Evolutionary conservation across 2,113 vertebrate species (phyloP).

Genomic region (Chloropsis hardwickii): DNA sequence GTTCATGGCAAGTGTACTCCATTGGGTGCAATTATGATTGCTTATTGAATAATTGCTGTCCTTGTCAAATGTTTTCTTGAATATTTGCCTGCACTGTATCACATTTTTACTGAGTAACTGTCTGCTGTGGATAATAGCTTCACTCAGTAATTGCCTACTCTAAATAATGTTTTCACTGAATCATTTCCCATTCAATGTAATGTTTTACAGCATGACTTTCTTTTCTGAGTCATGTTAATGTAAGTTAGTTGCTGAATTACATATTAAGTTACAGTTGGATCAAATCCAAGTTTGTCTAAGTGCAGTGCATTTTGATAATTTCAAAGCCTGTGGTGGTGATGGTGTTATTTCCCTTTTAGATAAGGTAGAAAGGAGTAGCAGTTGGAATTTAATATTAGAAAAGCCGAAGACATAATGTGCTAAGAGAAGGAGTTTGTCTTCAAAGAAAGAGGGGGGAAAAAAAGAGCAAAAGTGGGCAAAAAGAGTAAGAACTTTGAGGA

Average conservation of each 20-base stretch:
- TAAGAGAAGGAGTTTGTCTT: not conserved
- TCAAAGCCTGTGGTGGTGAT: not conserved
- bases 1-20: slow-evolving; percentile 58
- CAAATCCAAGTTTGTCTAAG: not conserved
- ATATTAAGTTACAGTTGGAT: slow-evolving; percentile 27
- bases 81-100: slow-evolving; percentile 67
- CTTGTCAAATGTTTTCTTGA: slow-evolving; percentile 76
- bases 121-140: slow-evolving; percentile 73
- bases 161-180: slow-evolving; percentile 77
- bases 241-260: slow-evolving; percentile 64
- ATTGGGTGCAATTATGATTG: slow-evolving; percentile 75
- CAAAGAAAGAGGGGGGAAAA: not conserved
- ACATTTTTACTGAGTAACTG: slow-evolving; percentile 77
- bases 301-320: not conserved
- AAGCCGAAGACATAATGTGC: not conserved
- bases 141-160: slow-evolving; percentile 75
- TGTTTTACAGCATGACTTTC: slow-evolving; percentile 53
- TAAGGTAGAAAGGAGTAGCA: not conserved
- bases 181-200: slow-evolving; percentile 72
- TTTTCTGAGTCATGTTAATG: slow-evolving; percentile 71
- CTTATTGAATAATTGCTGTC: slow-evolving; percentile 78
- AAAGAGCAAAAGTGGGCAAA: not conserved
- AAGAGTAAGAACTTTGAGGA: not conserved
- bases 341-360: not conserved
- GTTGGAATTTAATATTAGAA: not conserved